Percentiles rank a stretch among this genome's conserved stretches.
Evolutionary conservation across 2,113 vertebrate species (phyloP).

Genomic region (Emydura subglobosa): DNA sequence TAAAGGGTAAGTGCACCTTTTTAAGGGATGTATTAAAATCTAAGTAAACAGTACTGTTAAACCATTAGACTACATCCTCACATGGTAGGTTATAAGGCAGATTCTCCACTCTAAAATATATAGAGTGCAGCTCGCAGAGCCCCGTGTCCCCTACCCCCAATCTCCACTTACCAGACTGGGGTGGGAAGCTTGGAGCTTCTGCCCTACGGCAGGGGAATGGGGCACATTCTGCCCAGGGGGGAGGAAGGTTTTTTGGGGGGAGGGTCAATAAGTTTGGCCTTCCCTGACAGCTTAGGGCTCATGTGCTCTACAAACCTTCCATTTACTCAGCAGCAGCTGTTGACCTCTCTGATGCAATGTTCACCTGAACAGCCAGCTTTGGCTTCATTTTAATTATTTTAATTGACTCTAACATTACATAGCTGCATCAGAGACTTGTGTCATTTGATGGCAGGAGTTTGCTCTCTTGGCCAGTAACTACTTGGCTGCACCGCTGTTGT

Average conservation of each 20-base stretch:
- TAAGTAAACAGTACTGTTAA: neutral
- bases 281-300: no score
- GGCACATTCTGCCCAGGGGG: no score
- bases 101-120: neutral
- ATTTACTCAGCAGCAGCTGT: neutral
- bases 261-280: neutral
- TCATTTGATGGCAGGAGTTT: neutral
- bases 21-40: neutral
- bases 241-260: no score
- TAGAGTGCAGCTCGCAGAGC: neutral
- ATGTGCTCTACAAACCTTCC: no score
- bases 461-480: neutral
- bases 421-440: neutral
- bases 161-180: no score
- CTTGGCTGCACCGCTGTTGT: neutral
- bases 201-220: no score
- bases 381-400: neutral
- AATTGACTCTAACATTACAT: neutral
- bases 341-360: neutral
- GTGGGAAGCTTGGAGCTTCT: no score
- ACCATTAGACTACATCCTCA: neutral
- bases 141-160: no score
- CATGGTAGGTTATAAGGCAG: neutral
- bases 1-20: neutral
- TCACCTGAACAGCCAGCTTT: no score